Base-by-base conservation (phyloP, 2,113 vertebrate species). In the Osmerus eperlanus region DNA sequence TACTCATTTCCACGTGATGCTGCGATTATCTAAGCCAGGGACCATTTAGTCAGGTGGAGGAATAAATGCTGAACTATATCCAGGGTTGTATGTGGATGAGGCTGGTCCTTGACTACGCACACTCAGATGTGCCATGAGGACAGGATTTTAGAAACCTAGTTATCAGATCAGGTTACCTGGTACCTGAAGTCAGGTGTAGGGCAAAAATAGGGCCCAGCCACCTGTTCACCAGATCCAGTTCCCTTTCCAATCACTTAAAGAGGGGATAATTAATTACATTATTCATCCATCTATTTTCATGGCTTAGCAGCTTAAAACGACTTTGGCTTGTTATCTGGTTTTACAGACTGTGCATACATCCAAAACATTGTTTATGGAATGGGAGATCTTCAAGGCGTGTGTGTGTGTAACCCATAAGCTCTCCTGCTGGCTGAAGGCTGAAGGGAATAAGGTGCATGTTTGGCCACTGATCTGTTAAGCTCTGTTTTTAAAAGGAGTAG, bases 181-280 rank as follows among this genome's bases (percentile, higher is more conserved):
- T 88, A 90, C 88, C 90, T 92, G 88, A 81, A 70, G 88, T 89
- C 88, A 80, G 69, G 70, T 69, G 68, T 74, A 73, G 81, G 67
- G 76, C 85, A 87, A 84, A 89, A 86, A 86, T 85, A 85, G 85
- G 81, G 79, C 83, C 71, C 67, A 75, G 83, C 90, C 91, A 92
- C 90, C 91, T 93, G 91, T 86, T 81, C 84, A 83, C 84, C 68
- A 81, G 90, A 90, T 92, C 90, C 83, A 83, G 86, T 93, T 92
- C 83, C 89, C 80, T 89, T 90, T 90, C 89, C 87, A 91, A 91
- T 90, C 87, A 88, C 89, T 91, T 91, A 89, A 88, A 88, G 87
- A 89, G 88, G 81, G 76, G 68, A 79, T 77, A 86, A 88, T 91
- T 90, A 87, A 89, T 89, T 91, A 80, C 90, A 90, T 92, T 89